Percentiles rank a stretch among this genome's conserved stretches.
Evolutionary conservation across 2,797 vertebrate species (phyloP).

Genomic region (Pseudomugil tenellus): DNA sequence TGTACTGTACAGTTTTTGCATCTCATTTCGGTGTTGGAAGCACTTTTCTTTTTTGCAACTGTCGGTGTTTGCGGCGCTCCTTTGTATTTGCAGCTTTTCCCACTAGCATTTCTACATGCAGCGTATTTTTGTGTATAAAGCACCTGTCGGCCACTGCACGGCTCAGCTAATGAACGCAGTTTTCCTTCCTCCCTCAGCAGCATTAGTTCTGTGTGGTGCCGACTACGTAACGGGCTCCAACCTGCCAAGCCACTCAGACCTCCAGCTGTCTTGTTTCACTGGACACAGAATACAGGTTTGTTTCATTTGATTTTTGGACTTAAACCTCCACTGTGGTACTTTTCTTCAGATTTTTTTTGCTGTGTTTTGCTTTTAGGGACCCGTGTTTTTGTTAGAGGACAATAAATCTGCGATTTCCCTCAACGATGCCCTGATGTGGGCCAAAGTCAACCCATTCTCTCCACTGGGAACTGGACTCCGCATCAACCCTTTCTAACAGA

Average conservation of each 20-base stretch:
- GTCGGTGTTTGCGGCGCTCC: no score
- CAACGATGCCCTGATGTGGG: slow-evolving; percentile 98
- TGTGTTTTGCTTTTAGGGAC: slow-evolving; percentile 78
- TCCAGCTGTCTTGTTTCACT: slow-evolving; percentile 92
- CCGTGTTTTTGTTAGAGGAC: slow-evolving; percentile 95
- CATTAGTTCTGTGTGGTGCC: slow-evolving; percentile 75
- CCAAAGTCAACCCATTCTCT: slow-evolving; percentile 98
- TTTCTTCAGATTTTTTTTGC: background rate
- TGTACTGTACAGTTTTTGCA: no score
- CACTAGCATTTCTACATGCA: no score
- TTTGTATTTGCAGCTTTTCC: no score
- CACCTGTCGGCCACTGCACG: no score
- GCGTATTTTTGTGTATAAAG: no score
- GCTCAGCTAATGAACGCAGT: background rate
- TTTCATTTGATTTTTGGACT: background rate
- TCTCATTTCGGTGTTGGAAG: no score
- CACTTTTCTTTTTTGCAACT: no score
- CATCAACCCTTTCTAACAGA: slow-evolving; percentile 91
- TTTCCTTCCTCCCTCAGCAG: slow-evolving; percentile 27
- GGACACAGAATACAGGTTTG: slow-evolving; percentile 92
- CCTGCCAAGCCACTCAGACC: slow-evolving; percentile 94
- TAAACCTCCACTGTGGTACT: background rate
- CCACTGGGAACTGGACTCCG: slow-evolving; percentile 95
- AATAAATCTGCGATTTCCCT: slow-evolving; percentile 94
- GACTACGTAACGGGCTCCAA: slow-evolving; percentile 95